Evolutionary conservation across 1,140 invertebrate species (phyloP).

Genomic region (Pentalonia nigronervosa): DNA sequence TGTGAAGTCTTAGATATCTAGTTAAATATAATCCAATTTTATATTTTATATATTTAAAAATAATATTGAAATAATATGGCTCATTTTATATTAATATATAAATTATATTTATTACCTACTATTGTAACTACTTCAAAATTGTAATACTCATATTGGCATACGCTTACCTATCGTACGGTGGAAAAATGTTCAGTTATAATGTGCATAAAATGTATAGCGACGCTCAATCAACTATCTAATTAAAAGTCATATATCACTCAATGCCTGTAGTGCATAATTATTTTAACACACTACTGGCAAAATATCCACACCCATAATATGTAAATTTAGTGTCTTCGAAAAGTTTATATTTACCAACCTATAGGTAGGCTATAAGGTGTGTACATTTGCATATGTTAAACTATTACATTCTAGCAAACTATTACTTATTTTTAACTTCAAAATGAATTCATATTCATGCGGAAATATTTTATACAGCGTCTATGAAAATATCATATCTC

Average conservation of each 20-base stretch:
- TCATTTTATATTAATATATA: neutral
- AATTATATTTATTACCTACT: neutral
- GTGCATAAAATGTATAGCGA: neutral
- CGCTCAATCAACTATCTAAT: neutral
- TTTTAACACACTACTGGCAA: neutral
- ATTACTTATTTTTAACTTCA: neutral
- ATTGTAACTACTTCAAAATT: neutral
- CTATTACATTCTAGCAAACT: neutral
- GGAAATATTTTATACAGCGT: neutral
- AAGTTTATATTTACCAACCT: neutral
- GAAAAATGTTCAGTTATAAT: neutral
- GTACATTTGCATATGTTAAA: neutral
- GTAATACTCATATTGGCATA: neutral
- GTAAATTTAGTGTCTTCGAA: conserved; percentile 9
- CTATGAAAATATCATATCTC: neutral
- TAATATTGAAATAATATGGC: neutral
- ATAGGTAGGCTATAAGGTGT: neutral
- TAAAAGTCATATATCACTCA: neutral
- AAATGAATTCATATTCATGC: neutral
- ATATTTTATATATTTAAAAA: neutral
- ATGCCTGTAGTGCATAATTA: conserved; percentile 4
- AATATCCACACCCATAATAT: neutral
- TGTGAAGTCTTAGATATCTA: neutral
- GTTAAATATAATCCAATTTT: neutral
- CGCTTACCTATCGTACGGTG: too few relatives aligned